These are phyloP conservation scores for Pyrocephalus nanus DNA, from an alignment of 2,797 vertebrate species.

Conservation along the genomic window DNA sequence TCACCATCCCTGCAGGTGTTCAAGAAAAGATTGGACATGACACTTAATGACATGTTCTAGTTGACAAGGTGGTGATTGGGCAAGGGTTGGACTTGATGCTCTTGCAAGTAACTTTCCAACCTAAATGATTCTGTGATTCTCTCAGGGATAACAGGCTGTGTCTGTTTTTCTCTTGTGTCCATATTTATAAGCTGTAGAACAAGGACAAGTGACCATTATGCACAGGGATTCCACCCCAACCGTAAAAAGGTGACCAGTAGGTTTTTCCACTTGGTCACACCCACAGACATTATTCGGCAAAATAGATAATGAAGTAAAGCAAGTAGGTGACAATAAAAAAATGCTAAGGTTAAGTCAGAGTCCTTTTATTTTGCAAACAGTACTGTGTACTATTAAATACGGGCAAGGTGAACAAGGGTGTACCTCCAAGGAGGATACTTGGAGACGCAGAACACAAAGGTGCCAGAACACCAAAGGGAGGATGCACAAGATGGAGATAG, in stretches of 20 bases:
- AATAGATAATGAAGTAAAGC: slow-evolving; percentile 15
- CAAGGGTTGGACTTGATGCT: not conserved
- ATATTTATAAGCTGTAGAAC: not conserved
- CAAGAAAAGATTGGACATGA: not conserved
- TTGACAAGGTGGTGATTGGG: not conserved
- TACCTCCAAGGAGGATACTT: not conserved
- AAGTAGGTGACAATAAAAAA: slow-evolving; percentile 4
- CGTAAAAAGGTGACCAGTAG: not conserved
- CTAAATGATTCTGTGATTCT: not conserved
- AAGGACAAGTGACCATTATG: not conserved
- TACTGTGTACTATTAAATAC: not conserved
- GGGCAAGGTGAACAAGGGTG: not conserved
- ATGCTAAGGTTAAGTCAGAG: slow-evolving; percentile 25
- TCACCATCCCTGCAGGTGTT: not conserved
- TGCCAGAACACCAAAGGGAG: not conserved
- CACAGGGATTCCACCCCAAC: not conserved
- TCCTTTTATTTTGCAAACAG: slow-evolving; percentile 15
- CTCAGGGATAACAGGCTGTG: not conserved
- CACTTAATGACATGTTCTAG: not conserved
- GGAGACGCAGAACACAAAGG: not conserved
- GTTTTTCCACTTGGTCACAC: slow-evolving; percentile 30
- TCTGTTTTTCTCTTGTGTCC: not conserved
- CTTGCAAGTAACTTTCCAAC: not conserved
- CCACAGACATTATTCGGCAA: slow-evolving; percentile 14
- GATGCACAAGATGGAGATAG: not conserved